Evolutionary conservation across 2,113 vertebrate genomes (phyloP).

Genomic region (Anseranas semipalmata): DNA sequence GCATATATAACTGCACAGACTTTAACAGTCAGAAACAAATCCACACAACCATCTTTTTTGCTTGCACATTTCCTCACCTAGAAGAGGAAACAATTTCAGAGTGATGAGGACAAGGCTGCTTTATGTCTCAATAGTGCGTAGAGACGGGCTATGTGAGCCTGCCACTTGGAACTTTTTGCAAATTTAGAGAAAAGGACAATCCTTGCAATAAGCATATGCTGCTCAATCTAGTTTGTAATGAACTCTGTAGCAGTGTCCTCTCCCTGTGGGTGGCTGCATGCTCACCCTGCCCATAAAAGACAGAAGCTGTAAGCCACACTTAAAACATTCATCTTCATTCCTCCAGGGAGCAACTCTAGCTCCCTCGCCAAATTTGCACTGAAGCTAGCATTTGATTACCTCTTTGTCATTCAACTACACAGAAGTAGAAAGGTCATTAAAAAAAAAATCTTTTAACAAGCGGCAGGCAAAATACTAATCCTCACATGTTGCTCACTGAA

Average conservation of each 20-base stretch:
- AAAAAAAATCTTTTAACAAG: background rate
- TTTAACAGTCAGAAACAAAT: background rate
- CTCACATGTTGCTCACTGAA: background rate
- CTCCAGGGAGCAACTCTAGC: background rate
- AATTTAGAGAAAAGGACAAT: background rate
- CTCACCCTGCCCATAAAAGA: background rate
- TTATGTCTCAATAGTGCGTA: background rate
- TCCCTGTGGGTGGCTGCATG: background rate
- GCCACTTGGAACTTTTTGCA: background rate
- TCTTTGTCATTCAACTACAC: background rate
- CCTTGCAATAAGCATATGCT: background rate
- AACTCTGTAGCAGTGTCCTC: background rate
- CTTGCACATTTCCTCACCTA: background rate
- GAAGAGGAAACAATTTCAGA: background rate
- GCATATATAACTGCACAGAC: background rate
- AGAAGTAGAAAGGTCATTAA: background rate
- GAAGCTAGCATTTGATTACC: background rate
- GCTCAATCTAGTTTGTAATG: background rate
- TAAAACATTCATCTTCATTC: background rate
- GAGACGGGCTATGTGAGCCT: background rate
- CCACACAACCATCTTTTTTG: background rate
- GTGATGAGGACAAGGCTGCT: background rate
- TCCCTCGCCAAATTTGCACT: background rate
- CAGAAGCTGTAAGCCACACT: background rate
- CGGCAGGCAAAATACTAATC: background rate